phyloP scores from a whole-genome alignment of 2,113 vertebrate genomes.

The Morone saxatilis region DNA sequence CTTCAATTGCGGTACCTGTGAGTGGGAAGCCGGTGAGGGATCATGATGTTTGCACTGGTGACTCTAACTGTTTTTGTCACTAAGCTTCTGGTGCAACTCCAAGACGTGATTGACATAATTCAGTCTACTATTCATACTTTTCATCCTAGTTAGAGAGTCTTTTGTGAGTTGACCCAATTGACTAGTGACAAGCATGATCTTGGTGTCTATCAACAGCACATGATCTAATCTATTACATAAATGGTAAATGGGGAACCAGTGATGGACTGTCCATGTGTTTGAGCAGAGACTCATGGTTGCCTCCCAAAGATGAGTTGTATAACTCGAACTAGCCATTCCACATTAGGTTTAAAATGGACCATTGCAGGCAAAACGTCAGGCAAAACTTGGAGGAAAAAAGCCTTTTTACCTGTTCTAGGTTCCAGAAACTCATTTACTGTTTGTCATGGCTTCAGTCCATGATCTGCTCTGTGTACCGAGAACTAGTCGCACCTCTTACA shows the following conservation, averaged over 20 bases:
- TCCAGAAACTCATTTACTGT: conserved; percentile 14
- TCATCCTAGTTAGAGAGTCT: background rate
- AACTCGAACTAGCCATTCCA: background rate
- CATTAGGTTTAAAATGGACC: background rate
- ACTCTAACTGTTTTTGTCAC: background rate
- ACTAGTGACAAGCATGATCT: background rate
- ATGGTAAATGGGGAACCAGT: background rate
- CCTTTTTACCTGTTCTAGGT: background rate
- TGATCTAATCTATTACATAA: background rate
- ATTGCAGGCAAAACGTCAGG: background rate
- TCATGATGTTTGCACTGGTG: background rate
- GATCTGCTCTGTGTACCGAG: conserved; percentile 11
- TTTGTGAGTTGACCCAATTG: background rate
- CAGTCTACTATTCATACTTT: background rate
- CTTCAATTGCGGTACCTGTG: background rate
- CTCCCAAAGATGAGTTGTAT: too few species aligned
- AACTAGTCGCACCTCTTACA: conserved; percentile 24
- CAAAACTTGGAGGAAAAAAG: background rate
- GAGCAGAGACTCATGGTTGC: too few species aligned
- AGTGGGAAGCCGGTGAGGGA: background rate
- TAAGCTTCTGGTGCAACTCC: background rate
- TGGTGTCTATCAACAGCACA: background rate
- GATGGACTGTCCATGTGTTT: too few species aligned
- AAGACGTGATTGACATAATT: background rate
- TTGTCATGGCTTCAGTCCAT: conserved; percentile 19